Percentiles rank a stretch among this genome's conserved stretches.
These are phyloP conservation scores for Gambelia wislizenii DNA, from an alignment of 2,797 vertebrate species.

Conservation along the genomic window DNA sequence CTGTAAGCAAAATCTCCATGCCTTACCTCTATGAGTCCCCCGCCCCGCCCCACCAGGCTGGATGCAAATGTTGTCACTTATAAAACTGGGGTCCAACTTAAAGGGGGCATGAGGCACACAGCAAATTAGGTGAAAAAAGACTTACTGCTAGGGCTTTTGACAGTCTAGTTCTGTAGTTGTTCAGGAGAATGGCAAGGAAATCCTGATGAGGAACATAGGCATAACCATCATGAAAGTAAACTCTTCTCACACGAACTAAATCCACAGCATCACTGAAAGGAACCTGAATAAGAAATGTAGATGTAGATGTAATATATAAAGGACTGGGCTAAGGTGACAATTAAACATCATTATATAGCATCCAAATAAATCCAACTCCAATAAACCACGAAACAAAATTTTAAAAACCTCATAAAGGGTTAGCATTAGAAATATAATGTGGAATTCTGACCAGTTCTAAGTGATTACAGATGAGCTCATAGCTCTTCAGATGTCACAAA, in stretches of 20 bases:
- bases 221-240: constrained; percentile 89
- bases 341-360: background rate
- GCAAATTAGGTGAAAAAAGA: constrained; percentile 55
- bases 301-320: background rate
- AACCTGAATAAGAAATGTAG: constrained; percentile 81
- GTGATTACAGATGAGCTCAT: background rate
- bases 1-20: constrained; percentile 22
- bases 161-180: constrained; percentile 91
- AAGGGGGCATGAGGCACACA: background rate
- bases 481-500: background rate
- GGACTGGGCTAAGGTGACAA: background rate
- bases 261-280: constrained; percentile 94
- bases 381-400: background rate
- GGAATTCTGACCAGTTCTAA: background rate
- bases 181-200: constrained; percentile 88
- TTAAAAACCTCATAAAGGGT: background rate
- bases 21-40: background rate
- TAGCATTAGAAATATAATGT: background rate
- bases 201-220: constrained; percentile 92
- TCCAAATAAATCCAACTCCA: background rate
- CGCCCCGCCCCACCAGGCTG: too few species aligned
- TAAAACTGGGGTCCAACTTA: constrained; percentile 33
- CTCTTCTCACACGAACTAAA: constrained; percentile 90
- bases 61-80: background rate
- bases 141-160: constrained; percentile 97